Base-by-base conservation (phyloP, 2,113 vertebrate genomes). In the Hiodon tergisus region DNA sequence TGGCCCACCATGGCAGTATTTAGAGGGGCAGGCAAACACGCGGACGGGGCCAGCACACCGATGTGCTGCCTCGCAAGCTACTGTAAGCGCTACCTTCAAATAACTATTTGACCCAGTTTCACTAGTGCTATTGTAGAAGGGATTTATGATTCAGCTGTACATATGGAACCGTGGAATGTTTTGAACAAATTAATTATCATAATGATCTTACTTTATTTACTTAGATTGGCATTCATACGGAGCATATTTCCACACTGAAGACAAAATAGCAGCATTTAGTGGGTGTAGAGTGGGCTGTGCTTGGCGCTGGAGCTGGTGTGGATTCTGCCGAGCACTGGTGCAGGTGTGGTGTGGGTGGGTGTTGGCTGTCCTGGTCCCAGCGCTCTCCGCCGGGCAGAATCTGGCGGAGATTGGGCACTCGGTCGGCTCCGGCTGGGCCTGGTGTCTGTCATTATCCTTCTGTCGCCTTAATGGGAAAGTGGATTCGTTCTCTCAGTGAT, bases 371-470 rank as follows among this genome's bases (percentile, higher is more conserved):
- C 46, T 16, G 4, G 65, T 17, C 5, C n/a, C 5, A 13, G n/a
- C 63, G 63, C 3, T n/a, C 11, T 54, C 5, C 67, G 16, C 5
- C 7, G 1, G 68, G 68, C 31, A 10, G 11, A n/a, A 57, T 46
- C 70, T 4, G 13, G 6, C 5, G 9, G 2, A 47, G 70, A 47
- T 5, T 5, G 10, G 11, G 47, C 47, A 50, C 48, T 11, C 4
- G 50, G 10, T 63, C 52, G 7, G 10, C 75, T 62, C 50, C 68
- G 13, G 68, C 59, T 47, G 67, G 58, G 9, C 48, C 66, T 62
- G 71, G 73, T 69, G 67, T 82, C 67, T 76, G 76, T 72, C 79
- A 82, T 81, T 83, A 80, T 81, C 80, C 77, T 77, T 61, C 72
- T 77, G 68, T 71, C 47, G 70, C 75, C 79, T 72, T 75, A 2